Base-by-base conservation (phyloP, 1,140 invertebrate species). In the Nasonia vitripennis region DNA sequence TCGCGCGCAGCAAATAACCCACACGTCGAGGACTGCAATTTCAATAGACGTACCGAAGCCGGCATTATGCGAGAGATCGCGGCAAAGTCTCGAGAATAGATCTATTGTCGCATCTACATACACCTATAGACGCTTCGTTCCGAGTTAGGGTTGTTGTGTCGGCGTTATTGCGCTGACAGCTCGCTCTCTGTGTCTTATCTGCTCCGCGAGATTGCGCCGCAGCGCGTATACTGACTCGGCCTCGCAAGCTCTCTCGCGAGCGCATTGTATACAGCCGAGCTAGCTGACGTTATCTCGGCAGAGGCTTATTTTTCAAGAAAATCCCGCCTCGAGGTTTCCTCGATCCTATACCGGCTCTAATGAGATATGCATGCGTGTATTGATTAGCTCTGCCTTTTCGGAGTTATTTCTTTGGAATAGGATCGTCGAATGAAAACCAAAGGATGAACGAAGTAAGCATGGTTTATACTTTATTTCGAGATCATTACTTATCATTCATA, bases 381-480 rank as follows among this genome's bases (percentile, higher is more conserved):
- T 45, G 41, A 37, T 37, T 37, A 37, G 34, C 34, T 27, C 34
- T 37, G 27, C 34, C 34, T 37, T 37, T 51, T 51, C 48, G 17
- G 55, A 11, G 20, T 62, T 2, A 2, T 48, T 48, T 48, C 45
- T 48, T 12, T 48, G 45, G 45, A 48, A 68, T 68, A 27, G 67
- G 20, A 17, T 2, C 3, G 67, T 23, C 87, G 88, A 87, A 87
- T 87, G 70, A 87, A 12, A 85, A 87, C 82, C 81, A 87, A 71
- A 48, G 74, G 78, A 88, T 87, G 78, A 88, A 87, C 86, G 87
- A 87, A 83, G 86, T 89, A 89, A 89, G 87, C 87, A 88, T 90
- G 90, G 90, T 89, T 62, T 92, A 91, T 89, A 91, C 88, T 90
- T 93, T 92, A 93, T 92, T 37, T 93, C 89, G 91, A 92, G 89